Percentiles rank a stretch among this genome's conserved stretches.
Evolutionary conservation across 2,113 vertebrate species (phyloP).

Genomic region (Pelecanus crispus): DNA sequence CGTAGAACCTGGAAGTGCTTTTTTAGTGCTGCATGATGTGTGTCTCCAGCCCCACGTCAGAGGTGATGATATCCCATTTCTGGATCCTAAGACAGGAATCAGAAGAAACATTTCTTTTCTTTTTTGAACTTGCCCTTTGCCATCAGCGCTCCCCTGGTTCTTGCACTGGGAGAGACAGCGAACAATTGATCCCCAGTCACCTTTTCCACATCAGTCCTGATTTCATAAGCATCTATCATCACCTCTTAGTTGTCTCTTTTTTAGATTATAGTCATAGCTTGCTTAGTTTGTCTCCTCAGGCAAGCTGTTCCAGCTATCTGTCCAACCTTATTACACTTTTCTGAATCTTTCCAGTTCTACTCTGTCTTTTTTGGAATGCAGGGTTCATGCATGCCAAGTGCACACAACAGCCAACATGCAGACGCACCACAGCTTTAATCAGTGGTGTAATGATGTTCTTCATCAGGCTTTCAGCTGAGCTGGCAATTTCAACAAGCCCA

Average conservation of each 20-base stretch:
- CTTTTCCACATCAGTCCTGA: neutral
- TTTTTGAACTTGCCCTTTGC: neutral
- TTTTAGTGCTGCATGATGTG: neutral
- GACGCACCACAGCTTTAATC: neutral
- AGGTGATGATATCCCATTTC: neutral
- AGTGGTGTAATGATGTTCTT: neutral
- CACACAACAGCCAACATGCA: neutral
- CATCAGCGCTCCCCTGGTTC: neutral
- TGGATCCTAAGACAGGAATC: neutral
- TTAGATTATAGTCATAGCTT: neutral
- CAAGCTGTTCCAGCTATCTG: neutral
- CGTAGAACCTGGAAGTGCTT: neutral
- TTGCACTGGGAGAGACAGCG: neutral
- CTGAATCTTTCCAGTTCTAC: neutral
- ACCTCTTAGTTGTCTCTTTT: neutral
- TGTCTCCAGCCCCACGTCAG: neutral
- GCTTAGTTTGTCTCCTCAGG: neutral
- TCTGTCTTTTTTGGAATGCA: neutral
- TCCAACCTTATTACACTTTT: neutral
- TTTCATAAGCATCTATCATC: neutral
- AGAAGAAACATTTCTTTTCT: neutral
- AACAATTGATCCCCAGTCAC: accelerated
- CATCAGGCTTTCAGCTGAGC: neutral
- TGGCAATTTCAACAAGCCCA: neutral
- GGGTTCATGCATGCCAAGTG: neutral